Conservation (phyloP, 1,140 invertebrate species). For the Rhizoglyphus robini region DNA sequence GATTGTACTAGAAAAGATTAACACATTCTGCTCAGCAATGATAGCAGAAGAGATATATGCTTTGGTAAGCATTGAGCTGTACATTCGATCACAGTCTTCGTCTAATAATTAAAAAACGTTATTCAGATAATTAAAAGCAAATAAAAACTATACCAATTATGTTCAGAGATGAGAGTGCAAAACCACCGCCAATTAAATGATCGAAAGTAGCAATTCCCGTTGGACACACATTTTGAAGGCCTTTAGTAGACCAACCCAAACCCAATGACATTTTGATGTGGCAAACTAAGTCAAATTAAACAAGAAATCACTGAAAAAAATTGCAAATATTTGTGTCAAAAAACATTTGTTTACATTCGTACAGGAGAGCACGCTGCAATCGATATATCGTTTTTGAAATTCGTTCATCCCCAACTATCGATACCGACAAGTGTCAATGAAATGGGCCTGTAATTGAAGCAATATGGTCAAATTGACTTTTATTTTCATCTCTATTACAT, state of each 20-base stretch:
- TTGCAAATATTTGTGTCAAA: background rate
- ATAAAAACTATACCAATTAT: background rate
- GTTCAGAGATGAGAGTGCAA: slow-evolving; percentile 6
- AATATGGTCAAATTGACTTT: too few relatives aligned
- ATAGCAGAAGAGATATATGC: slow-evolving; percentile 11
- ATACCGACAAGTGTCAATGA: too few relatives aligned
- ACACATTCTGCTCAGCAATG: background rate
- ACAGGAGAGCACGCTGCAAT: too few relatives aligned
- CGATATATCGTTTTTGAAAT: too few relatives aligned
- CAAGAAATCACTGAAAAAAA: background rate
- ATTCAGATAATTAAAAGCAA: background rate
- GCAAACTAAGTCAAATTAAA: background rate
- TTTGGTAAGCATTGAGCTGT: background rate
- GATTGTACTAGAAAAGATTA: background rate
- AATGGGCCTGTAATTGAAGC: too few relatives aligned
- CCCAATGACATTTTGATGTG: background rate
- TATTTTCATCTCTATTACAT: too few relatives aligned
- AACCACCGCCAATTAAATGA: slow-evolving; percentile 10
- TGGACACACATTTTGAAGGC: slow-evolving; percentile 4
- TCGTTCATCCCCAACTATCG: too few relatives aligned
- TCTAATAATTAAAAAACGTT: slow-evolving; percentile 8
- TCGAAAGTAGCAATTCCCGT: background rate
- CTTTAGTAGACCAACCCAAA: background rate
- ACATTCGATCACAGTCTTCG: background rate
- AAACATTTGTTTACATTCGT: too few relatives aligned